Percentiles rank a stretch among this genome's conserved stretches.
Evolutionary conservation across 2,797 vertebrate species (phyloP).

Genomic region (Harpagifer antarcticus): DNA sequence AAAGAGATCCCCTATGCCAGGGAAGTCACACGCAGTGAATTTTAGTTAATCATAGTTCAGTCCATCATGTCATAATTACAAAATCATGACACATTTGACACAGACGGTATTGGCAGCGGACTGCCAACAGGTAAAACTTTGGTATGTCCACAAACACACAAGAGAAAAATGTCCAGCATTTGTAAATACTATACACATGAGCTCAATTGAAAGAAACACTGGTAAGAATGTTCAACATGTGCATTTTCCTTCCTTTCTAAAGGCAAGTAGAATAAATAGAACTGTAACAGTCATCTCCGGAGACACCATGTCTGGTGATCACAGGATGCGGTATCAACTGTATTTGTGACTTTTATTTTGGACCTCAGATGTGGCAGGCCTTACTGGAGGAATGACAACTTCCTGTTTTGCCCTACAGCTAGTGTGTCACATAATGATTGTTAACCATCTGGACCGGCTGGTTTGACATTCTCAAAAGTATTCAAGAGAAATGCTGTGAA

Average conservation of each 20-base stretch:
- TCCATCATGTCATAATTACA: slow-evolving; percentile 32
- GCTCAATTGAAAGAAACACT: slow-evolving; percentile 48
- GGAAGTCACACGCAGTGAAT: slow-evolving; percentile 15
- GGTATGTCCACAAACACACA: slow-evolving; percentile 68
- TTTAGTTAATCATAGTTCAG: slow-evolving; percentile 24
- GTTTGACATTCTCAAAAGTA: slow-evolving; percentile 35
- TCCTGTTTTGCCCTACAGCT: slow-evolving; percentile 32
- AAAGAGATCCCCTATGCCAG: slow-evolving; percentile 9
- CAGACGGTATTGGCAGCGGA: slow-evolving; percentile 28
- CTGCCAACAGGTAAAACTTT: slow-evolving; percentile 67
- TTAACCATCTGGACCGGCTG: slow-evolving; percentile 56
- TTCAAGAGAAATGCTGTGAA: slow-evolving; percentile 47
- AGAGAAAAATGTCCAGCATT: slow-evolving; percentile 81
- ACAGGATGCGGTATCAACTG: slow-evolving; percentile 35
- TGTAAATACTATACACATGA: slow-evolving; percentile 69
- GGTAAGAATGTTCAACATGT: slow-evolving; percentile 36
- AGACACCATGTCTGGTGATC: slow-evolving; percentile 30
- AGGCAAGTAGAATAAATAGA: slow-evolving; percentile 75
- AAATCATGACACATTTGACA: slow-evolving; percentile 34
- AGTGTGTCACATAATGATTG: slow-evolving; percentile 25
- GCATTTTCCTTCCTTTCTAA: slow-evolving; percentile 50
- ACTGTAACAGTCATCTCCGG: slow-evolving; percentile 36
- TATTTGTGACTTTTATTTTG: slow-evolving; percentile 30
- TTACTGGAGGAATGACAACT: slow-evolving; percentile 43
- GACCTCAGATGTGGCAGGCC: slow-evolving; percentile 30